Base-by-base conservation (phyloP, 1,140 invertebrate genomes). In the Heliothis virescens region DNA sequence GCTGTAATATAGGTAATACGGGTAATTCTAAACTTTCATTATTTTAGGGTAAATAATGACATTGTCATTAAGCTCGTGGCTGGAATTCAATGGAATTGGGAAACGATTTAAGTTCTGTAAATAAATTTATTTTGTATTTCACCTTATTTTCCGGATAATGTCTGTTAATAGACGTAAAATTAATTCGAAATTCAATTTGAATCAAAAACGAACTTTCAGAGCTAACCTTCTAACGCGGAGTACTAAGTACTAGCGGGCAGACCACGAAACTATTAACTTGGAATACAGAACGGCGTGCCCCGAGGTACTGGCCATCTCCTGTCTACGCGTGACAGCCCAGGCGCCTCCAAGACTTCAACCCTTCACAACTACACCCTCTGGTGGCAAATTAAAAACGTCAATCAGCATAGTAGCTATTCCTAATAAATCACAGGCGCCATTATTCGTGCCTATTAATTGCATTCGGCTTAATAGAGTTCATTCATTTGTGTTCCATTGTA, bases 351-450 rank as follows among this genome's bases (percentile, higher is more conserved):
- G 80, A 83, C 86, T 82, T 79, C 85, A 80, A 72, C 75, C 79
- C 74, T 71, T 85, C 81, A 85, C 79, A 80, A 79, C 83, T 86
- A 82, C 83, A 82, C 83, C 79, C 81, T 79, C 82, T 86, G 75
- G 83, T 83, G 79, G 87, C 81, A 92, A 93, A 93, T 91, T 94
- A 92, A 92, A 92, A 92, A 88, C 89, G 91, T 93, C 91, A 91
- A 92, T 94, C 92, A 94, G 79, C 74, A 83, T 87, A 82, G 85
- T 88, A 89, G 84, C 88, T 90, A 89, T 89, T 88, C 90, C 88
- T 87, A 87, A 91, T 92, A 88, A 91, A 92, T 92, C 92, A 91
- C 85, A 79, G 74, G 75, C 79, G 79, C 86, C 81, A 88, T 92
- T 91, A 91, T 90, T 87, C 88, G 83, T 80, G 80, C 84, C 87